A percentile compares a stretch with the other conserved stretches of the same genome.
These are phyloP conservation scores for Camponotus vicinus DNA, from an alignment of 1,140 invertebrate species.

Conservation along the genomic window DNA sequence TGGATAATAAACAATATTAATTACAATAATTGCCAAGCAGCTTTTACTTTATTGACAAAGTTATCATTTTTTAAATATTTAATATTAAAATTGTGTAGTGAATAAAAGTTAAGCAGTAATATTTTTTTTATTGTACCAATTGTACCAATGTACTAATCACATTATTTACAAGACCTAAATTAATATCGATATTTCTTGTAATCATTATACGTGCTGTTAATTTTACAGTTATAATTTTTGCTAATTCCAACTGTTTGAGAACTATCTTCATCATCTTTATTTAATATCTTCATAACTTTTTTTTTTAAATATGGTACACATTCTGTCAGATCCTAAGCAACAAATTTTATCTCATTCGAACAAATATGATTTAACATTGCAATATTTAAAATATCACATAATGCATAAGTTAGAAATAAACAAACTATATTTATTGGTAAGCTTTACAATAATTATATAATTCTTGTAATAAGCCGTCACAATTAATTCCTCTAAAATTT, in stretches of 20 bases:
- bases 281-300: slow-evolving; percentile 43
- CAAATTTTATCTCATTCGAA: slow-evolving; percentile 68
- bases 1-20: too few species aligned
- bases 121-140: slow-evolving; percentile 15
- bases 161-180: slow-evolving; percentile 76
- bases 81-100: too few species aligned
- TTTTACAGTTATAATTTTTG: slow-evolving; percentile 72
- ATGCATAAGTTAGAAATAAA: slow-evolving; percentile 59
- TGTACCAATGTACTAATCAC: slow-evolving; percentile 58
- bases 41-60: too few species aligned
- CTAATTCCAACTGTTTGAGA: slow-evolving; percentile 1
- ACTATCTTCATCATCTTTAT: neutral
- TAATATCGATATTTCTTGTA: slow-evolving; percentile 76
- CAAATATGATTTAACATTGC: slow-evolving; percentile 70
- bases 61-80: too few species aligned
- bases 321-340: slow-evolving; percentile 60
- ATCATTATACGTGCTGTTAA: slow-evolving; percentile 77
- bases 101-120: too few species aligned
- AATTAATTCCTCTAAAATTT: neutral
- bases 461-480: slow-evolving; percentile 58
- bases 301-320: slow-evolving; percentile 59
- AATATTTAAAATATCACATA: slow-evolving; percentile 48
- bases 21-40: too few species aligned
- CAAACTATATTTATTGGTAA: slow-evolving; percentile 68
- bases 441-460: slow-evolving; percentile 68